These are phyloP conservation scores for Halictus quadricinctus DNA, from an alignment of 2,888 invertebrate species.

Conservation along the genomic window DNA sequence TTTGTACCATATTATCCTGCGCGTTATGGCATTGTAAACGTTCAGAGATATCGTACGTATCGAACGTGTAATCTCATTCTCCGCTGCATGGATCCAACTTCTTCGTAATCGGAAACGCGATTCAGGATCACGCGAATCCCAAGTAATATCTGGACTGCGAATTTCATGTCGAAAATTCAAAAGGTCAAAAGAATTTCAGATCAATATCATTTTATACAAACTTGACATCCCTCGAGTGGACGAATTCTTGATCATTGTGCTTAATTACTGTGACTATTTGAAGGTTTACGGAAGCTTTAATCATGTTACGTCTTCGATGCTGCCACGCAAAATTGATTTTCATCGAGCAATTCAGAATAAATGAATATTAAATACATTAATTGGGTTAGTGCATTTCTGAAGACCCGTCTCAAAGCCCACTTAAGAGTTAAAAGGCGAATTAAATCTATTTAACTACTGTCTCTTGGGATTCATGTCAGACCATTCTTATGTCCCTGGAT, in stretches of 20 bases:
- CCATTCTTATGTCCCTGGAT: neutral
- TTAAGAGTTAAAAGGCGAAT: neutral
- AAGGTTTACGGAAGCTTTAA: neutral
- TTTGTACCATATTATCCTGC: neutral
- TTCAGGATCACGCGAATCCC: neutral
- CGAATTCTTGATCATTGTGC: neutral
- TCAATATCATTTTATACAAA: neutral
- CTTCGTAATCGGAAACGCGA: neutral
- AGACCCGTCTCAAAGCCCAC: neutral
- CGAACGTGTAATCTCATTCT: neutral
- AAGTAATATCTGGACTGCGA: neutral
- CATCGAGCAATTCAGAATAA: neutral
- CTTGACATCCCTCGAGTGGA: neutral
- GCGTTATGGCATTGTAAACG: constrained; percentile 7
- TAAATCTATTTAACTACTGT: neutral
- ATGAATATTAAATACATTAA: neutral
- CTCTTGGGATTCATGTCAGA: neutral
- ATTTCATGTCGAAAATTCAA: too few relatives aligned
- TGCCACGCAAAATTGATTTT: neutral
- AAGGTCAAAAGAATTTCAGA: too few relatives aligned
- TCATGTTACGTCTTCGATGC: too few relatives aligned
- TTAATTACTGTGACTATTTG: too few relatives aligned
- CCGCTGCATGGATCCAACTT: neutral
- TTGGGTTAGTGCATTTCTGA: neutral
- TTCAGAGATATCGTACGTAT: neutral